Conservation (phyloP, 2,888 invertebrate species). For the Polymixis lichenea region DNA sequence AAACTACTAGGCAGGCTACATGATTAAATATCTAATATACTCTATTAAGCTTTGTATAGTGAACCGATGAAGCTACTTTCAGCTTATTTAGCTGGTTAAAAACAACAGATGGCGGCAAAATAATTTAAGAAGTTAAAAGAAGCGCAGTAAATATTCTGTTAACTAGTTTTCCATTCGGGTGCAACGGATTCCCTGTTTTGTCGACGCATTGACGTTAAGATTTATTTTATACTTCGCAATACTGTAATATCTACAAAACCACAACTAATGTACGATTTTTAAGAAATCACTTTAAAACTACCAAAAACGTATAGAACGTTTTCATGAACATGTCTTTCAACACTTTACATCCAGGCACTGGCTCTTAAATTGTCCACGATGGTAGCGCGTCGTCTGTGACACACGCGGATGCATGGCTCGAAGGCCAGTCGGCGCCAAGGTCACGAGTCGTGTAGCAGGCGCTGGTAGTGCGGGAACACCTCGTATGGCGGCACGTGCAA, state of each 20-base stretch:
- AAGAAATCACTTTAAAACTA: constrained; percentile 43
- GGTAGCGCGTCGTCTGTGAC: constrained; percentile 79
- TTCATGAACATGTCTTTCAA: constrained; percentile 18
- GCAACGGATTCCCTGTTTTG: constrained; percentile 14
- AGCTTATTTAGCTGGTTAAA: not conserved
- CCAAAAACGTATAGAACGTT: constrained; percentile 41
- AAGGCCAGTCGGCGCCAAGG: constrained; percentile 82
- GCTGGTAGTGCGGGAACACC: constrained; percentile 98
- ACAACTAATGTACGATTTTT: not conserved
- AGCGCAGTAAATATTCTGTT: not conserved
- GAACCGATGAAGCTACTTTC: not conserved
- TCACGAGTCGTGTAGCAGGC: constrained; percentile 98
- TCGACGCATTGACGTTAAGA: not conserved
- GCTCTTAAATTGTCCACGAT: constrained; percentile 81
- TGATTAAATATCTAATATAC: not conserved
- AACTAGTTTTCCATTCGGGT: not conserved
- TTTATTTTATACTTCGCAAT: constrained; percentile 15
- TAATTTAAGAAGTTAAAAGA: constrained; percentile 1
- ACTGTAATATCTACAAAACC: constrained; percentile 29
- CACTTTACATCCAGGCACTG: constrained; percentile 76
- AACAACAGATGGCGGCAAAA: not conserved
- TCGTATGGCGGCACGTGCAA: constrained; percentile 97
- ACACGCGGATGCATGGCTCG: constrained; percentile 73
- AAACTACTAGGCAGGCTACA: constrained; percentile 14
- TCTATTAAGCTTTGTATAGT: not conserved